Base-by-base conservation (phyloP, 2,113 vertebrate species). In the Campylomormyrus tamandua region DNA sequence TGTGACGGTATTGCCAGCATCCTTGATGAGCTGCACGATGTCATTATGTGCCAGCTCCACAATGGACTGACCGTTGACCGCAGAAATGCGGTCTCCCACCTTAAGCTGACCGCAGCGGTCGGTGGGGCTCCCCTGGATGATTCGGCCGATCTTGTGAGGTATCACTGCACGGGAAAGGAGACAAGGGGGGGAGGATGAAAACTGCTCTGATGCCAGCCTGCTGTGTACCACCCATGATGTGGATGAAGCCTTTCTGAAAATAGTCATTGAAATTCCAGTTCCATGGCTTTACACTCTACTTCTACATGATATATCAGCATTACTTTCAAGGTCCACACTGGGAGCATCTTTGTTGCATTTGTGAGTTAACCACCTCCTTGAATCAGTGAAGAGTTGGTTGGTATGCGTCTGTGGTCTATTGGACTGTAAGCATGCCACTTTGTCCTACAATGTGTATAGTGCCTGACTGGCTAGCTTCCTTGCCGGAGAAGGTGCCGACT, bases 1-100 rank as follows among this genome's bases (percentile, higher is more conserved):
- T 0, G 98, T 98, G 91, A 99, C 98, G 0, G 94, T 89, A 3
- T 95, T 96, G 5, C 98, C 98, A 0, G 98, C 98, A 0, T 99
- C 98, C 93, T 99, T 99, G 95, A 99, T 99, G 83, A 99, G 97
- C 93, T 98, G 98, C 83, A 99, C 98, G 0, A 99, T 99, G 90
- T 95, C 98, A 88, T 99, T 98, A 6, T 99, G 98, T 0, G 98
- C 97, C 92, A 99, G 94, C 77, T 98, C 98, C 15, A 98, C 92
- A 83, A 99, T 99, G 91, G 97, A 98, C 52, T 95, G 97, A 0
- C 96, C 96, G 0, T 99, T 99, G 89, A 99, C 98, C 0, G 98
- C 98, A 0, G 98, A 99, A 93, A 99, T 99, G 1, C 97, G 96
- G 85, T 99, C 98, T 0, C 98, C 98, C 88, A 99, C 98, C 58